phyloP scores from a whole-genome alignment of 2,888 invertebrate species.

The Papilio gigon region DNA sequence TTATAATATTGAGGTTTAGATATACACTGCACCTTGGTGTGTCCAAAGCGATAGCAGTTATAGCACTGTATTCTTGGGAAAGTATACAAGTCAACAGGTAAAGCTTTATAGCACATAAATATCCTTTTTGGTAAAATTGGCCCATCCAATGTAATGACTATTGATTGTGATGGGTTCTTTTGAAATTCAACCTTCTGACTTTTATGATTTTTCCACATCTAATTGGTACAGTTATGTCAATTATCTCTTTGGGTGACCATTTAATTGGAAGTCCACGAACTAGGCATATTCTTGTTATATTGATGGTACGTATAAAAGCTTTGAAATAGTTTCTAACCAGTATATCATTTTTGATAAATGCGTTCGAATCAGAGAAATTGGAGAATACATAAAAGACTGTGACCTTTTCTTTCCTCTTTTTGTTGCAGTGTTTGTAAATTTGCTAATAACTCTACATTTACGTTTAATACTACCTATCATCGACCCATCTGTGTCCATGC shows the following conservation, averaged over 20 bases:
- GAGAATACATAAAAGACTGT: too few species aligned
- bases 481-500: not conserved
- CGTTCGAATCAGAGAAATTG: not conserved
- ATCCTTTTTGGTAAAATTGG: constrained; percentile 3
- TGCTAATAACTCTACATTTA: not conserved
- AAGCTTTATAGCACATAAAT: constrained; percentile 4
- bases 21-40: constrained; percentile 37
- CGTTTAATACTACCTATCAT: not conserved
- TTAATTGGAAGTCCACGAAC: not conserved
- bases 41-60: constrained; percentile 41
- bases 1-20: constrained; percentile 37
- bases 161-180: not conserved
- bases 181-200: not conserved
- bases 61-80: constrained; percentile 41
- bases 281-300: not conserved
- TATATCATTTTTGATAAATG: not conserved
- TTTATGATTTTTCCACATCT: not conserved
- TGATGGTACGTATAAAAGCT: not conserved
- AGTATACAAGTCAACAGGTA: constrained; percentile 17
- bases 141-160: constrained; percentile 7
- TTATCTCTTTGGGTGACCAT: constrained; percentile 8
- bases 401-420: not conserved
- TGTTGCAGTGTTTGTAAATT: not conserved
- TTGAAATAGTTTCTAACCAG: not conserved
- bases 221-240: not conserved